These are phyloP conservation scores for Bombyx huttoni DNA, from an alignment of 2,888 invertebrate genomes.

Conservation along the genomic window DNA sequence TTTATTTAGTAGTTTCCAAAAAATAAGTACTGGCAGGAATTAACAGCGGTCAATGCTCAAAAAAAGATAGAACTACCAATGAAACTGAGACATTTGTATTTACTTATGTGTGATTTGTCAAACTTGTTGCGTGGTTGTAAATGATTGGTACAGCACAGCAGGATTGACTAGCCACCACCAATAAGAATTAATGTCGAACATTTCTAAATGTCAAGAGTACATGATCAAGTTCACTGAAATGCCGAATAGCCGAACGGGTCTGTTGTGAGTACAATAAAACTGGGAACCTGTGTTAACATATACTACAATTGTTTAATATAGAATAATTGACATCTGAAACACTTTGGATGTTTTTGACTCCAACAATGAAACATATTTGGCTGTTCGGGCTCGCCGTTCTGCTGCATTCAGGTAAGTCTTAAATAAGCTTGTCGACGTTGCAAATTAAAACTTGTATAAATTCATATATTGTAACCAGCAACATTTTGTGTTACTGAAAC, in stretches of 20 bases:
- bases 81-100: conserved; percentile 44
- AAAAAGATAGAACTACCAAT: conserved; percentile 28
- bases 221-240: conserved; percentile 4
- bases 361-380: conserved; percentile 50
- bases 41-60: too few species aligned
- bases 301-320: not conserved
- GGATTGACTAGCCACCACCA: not conserved
- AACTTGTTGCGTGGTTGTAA: conserved; percentile 29
- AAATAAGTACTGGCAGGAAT: too few species aligned
- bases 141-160: conserved; percentile 21
- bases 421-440: conserved; percentile 18
- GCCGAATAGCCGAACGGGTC: not conserved
- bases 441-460: conserved; percentile 1
- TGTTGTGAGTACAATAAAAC: not conserved
- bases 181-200: not conserved
- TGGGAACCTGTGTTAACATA: not conserved
- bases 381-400: conserved; percentile 44
- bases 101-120: conserved; percentile 35
- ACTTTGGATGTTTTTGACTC: conserved; percentile 4
- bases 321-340: not conserved
- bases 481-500: too few species aligned
- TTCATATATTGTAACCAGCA: not conserved
- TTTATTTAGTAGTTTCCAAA: too few species aligned
- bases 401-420: conserved; percentile 49
- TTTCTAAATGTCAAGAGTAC: conserved; percentile 1